Base-by-base conservation (phyloP, 37 sponge, comb jelly and placozoan genomes). In the Lycopodina hypogea region DNA sequence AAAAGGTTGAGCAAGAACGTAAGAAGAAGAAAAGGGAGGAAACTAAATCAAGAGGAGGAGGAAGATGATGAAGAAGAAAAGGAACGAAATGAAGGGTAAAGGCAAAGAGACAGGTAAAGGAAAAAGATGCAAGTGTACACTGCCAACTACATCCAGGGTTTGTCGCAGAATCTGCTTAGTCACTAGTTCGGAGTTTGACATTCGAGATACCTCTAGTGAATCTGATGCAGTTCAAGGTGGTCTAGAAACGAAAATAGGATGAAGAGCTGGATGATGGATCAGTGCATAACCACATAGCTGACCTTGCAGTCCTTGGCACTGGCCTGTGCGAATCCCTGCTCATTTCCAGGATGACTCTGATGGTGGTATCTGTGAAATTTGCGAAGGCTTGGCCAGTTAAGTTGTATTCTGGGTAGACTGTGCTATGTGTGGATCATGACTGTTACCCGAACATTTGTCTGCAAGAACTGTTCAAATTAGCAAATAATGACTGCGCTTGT, bases 381-480 rank as follows among this genome's bases (percentile, higher is more conserved):
- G 36, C 6, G 38, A 33, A 18, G 26, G 36, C 28, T 33, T 37
- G 21, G 36, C 26, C 4, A 29, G n/a, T n/a, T n/a, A n/a, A n/a
- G n/a, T n/a, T n/a, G n/a, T n/a, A 36, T 67, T 67, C 39, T 67
- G 68, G 68, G 36, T 67, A 29, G 36, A 67, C 68, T 67, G 68
- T 37, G 68, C 3, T 37, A 7, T 33, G 38, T 63, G 24, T 26
- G 64, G 24, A 22, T 14, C 24, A 26, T 67, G 68, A 17, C 3
- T 21, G 68, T 37, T 67, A 67, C 34, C 11, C 33, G 37, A 2
- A 33, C 9, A 28, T 34, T 4, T 34, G 68, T 34, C 17, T 67
- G 62, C n/a, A n/a, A n/a, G n/a, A n/a, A n/a, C n/a, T n/a, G n/a
- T n/a, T n/a, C n/a, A n/a, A n/a, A n/a, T n/a, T n/a, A n/a, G n/a